Base-by-base conservation (phyloP, 1,140 invertebrate species). In the Elysia chlorotica region DNA sequence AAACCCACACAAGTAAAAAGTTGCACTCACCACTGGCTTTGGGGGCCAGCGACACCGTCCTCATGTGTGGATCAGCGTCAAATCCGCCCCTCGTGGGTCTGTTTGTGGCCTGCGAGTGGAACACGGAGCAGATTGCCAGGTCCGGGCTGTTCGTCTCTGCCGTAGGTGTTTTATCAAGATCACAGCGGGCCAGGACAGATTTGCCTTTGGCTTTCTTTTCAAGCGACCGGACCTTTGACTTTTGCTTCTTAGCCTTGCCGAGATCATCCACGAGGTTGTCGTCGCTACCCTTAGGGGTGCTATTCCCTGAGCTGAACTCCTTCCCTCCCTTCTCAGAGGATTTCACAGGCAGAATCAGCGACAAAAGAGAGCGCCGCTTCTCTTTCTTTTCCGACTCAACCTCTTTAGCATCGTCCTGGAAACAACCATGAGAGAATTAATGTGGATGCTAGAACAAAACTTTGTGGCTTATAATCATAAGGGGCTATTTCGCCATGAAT, bases 341-440 rank as follows among this genome's bases (percentile, higher is more conserved):
- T 54, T 82, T 84, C 37, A 57, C 48, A 31, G 84, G 80, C 31
- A 81, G 71, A 14, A 85, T 75, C 56, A 83, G 79, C 38, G 81
- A 77, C 21, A 86, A 66, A 0, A 85, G 61, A 1, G 84, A 82
- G 41, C 78, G 79, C 21, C 79, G 74, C 65, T 85, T 84, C 59
- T 79, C 75, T 68, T 80, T 80, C 48, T 79, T 78, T 17, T 76
- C 76, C 31, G 41, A 56, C 23, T 79, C 79, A 56, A 59, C 62
- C 23, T 68, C 69, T 25, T 66, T 62, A 0, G 54, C 41, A 2
- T 62, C 37, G 21, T 75, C 54, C n/a, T n/a, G n/a, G n/a, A n/a
- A n/a, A n/a, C n/a, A n/a, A n/a, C n/a, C n/a, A n/a, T n/a, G n/a
- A n/a, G n/a, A n/a, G n/a, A n/a, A n/a, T n/a, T n/a, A n/a, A n/a